phyloP scores from a whole-genome alignment of 2,888 invertebrate species.

The Morpho helenor region DNA sequence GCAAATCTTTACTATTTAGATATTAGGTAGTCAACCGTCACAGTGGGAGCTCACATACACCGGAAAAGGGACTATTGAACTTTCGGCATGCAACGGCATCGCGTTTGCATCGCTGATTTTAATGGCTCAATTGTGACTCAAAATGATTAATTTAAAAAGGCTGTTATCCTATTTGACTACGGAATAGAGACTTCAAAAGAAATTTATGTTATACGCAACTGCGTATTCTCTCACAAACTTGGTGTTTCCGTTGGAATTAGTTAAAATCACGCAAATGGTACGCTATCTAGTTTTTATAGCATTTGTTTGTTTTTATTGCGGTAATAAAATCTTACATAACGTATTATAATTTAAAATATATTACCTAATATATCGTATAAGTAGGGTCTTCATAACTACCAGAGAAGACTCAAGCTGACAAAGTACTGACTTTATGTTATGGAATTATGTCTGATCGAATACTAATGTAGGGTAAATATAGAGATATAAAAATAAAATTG shows the following conservation, averaged over 20 bases:
- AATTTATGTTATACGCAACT: too few species aligned
- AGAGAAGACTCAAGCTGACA: too few species aligned
- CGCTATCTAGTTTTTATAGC: background rate
- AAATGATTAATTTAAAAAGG: conserved; percentile 2
- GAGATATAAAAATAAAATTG: too few species aligned
- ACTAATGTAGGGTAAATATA: too few species aligned
- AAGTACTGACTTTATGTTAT: too few species aligned
- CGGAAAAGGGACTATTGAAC: conserved; percentile 69
- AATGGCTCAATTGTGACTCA: conserved; percentile 47
- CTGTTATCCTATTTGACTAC: background rate
- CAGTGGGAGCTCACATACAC: conserved; percentile 35
- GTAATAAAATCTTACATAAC: background rate
- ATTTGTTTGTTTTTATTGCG: background rate
- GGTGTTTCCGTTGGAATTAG: background rate
- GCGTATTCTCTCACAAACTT: too few species aligned
- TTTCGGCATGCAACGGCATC: conserved; percentile 41
- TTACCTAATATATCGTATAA: too few species aligned
- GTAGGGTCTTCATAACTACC: too few species aligned
- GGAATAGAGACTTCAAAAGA: too few species aligned
- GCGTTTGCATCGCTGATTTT: conserved; percentile 43
- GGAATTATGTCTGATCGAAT: too few species aligned
- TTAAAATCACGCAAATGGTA: background rate
- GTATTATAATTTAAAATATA: too few species aligned
- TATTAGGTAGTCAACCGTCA: conserved; percentile 15
- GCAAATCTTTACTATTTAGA: conserved; percentile 1